phyloP scores from a whole-genome alignment of 92 coral and sea anemone species.

The Isaurus tuberculatus region DNA sequence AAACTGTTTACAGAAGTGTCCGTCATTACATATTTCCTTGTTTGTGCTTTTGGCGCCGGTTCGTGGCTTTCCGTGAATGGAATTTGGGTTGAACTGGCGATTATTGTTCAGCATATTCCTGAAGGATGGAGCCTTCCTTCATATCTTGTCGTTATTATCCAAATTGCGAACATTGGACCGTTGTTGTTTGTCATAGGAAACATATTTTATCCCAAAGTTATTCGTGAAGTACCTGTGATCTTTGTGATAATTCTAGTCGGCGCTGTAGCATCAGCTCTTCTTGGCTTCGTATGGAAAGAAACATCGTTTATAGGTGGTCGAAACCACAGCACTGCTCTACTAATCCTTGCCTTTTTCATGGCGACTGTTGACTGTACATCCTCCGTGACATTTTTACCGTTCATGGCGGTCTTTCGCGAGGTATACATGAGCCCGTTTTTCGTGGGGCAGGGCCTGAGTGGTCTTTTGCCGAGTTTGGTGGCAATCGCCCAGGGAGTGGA shows the following conservation, averaged over 20 bases:
- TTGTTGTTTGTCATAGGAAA: constrained; percentile 78
- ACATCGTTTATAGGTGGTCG: constrained; percentile 79
- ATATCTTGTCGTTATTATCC: constrained; percentile 88
- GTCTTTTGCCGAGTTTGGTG: constrained; percentile 90
- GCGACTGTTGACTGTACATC: constrained; percentile 94
- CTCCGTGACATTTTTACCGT: constrained; percentile 94
- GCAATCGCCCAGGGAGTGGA: constrained; percentile 93
- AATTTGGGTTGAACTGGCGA: constrained; percentile 97
- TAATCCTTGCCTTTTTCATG: constrained; percentile 80
- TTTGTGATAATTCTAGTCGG: constrained; percentile 70
- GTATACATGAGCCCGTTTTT: constrained; percentile 94
- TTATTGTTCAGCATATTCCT: constrained; percentile 94
- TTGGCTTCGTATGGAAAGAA: constrained; percentile 88
- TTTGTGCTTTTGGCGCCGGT: constrained; percentile 86
- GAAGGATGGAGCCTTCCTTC: constrained; percentile 97
- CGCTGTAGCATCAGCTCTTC: constrained; percentile 65
- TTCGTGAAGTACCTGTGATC: constrained; percentile 79
- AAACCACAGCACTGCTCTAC: constrained; percentile 81
- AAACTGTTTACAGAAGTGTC: constrained; percentile 64
- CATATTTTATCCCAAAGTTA: constrained; percentile 71
- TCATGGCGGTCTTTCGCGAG: constrained; percentile 79
- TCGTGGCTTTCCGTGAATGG: constrained; percentile 98
- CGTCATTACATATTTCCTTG: constrained; percentile 79
- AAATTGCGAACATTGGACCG: constrained; percentile 95
- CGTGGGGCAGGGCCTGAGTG: constrained; percentile 93